phyloP scores from a whole-genome alignment of 1,140 invertebrate species.

The Anastrepha ludens region DNA sequence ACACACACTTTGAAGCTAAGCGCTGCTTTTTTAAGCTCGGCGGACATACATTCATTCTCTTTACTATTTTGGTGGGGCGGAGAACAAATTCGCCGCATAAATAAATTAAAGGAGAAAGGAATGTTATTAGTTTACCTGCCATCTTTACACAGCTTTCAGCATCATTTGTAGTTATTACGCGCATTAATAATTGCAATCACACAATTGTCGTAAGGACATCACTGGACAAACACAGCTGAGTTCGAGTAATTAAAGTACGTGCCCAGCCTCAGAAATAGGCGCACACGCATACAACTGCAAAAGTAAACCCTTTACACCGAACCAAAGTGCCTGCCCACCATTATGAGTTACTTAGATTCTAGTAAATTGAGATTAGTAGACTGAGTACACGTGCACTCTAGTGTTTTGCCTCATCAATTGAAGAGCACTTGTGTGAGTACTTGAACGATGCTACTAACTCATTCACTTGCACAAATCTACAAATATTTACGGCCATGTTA shows the following conservation, averaged over 20 bases:
- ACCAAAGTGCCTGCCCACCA: neutral
- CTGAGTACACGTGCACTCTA: neutral
- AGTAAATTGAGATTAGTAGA: neutral
- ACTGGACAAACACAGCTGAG: slow-evolving; percentile 43
- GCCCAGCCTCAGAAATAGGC: neutral
- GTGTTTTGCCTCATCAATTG: neutral
- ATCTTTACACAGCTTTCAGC: neutral
- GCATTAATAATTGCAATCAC: slow-evolving; percentile 50
- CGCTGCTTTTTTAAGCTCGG: too few relatives aligned
- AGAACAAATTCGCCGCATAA: neutral
- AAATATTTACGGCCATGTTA: slow-evolving; percentile 14
- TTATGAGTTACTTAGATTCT: slow-evolving; percentile 49
- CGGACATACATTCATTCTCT: too few relatives aligned
- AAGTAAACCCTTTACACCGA: slow-evolving; percentile 15
- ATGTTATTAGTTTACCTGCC: neutral
- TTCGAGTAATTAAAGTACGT: slow-evolving; percentile 50
- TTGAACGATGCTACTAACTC: neutral
- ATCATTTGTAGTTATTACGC: slow-evolving; percentile 36
- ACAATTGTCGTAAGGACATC: slow-evolving; percentile 12
- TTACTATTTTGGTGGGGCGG: too few relatives aligned
- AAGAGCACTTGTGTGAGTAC: neutral
- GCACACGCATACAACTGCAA: neutral
- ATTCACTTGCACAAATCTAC: slow-evolving; percentile 5
- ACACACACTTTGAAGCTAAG: neutral
- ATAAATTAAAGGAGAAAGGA: neutral